phyloP scores from a whole-genome alignment of 2,888 invertebrate genomes.

The Teleiodes luculella region DNA sequence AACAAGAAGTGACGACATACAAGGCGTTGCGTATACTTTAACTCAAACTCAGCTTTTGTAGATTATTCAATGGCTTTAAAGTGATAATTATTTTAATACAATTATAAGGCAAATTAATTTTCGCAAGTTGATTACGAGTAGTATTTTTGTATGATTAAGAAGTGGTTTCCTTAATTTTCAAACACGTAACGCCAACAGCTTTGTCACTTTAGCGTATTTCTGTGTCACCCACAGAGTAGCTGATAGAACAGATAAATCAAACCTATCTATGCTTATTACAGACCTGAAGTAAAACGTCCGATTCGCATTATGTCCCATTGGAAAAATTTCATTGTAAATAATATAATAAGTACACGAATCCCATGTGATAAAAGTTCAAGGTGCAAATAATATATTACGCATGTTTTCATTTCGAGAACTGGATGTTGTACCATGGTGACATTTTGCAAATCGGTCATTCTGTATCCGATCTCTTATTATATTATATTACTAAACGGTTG shows the following conservation, averaged over 20 bases:
- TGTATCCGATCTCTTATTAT: background rate
- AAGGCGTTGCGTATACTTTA: constrained; percentile 28
- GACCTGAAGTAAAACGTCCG: background rate
- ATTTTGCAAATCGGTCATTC: background rate
- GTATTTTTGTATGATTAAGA: no score
- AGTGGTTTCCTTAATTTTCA: background rate
- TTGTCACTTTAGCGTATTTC: constrained; percentile 19
- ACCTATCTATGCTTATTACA: constrained; percentile 44
- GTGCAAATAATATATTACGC: no score
- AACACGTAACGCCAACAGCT: background rate
- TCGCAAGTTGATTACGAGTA: no score
- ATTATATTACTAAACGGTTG: constrained; percentile 23
- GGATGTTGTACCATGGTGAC: background rate
- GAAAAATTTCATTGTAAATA: no score
- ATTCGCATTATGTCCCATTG: background rate
- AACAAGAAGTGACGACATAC: background rate
- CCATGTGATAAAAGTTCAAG: no score
- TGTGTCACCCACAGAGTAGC: background rate
- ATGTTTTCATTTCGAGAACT: no score
- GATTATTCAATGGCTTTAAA: no score
- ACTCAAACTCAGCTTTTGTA: no score
- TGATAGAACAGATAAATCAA: constrained; percentile 28
- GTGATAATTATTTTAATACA: no score
- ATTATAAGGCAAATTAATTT: no score
- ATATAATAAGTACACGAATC: no score